Percentiles rank a stretch among this genome's conserved stretches.
These are phyloP conservation scores for Yponomeuta cagnagella DNA, from an alignment of 2,888 invertebrate species.

Conservation along the genomic window DNA sequence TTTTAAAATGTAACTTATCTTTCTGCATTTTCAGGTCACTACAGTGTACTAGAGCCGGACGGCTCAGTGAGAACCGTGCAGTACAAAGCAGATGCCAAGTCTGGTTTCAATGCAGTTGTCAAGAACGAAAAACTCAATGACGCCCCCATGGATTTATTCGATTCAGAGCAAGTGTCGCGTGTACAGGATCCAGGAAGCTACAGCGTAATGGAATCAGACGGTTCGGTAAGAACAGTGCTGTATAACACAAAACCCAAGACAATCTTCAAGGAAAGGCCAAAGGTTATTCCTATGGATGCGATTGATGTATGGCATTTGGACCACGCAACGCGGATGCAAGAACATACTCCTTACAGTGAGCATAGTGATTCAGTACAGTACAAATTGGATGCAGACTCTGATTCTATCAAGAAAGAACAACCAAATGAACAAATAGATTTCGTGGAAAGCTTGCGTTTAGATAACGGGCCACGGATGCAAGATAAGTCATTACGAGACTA, in stretches of 20 bases:
- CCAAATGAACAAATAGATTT: not conserved
- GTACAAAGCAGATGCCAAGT: slow-evolving; percentile 75
- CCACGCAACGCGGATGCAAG: not conserved
- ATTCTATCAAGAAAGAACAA: not conserved
- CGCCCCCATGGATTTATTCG: not conserved
- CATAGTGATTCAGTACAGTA: not conserved
- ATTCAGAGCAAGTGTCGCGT: not conserved
- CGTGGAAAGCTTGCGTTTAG: not conserved
- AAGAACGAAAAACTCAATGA: slow-evolving; percentile 32
- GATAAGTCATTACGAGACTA: slow-evolving; percentile 56
- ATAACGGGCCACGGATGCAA: slow-evolving; percentile 27
- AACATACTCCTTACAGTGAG: too few relatives aligned
- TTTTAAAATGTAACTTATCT: too few relatives aligned
- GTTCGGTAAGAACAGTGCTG: slow-evolving; percentile 76
- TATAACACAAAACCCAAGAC: slow-evolving; percentile 75
- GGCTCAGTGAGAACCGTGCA: slow-evolving; percentile 78
- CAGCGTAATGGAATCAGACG: slow-evolving; percentile 81
- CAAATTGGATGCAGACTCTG: not conserved
- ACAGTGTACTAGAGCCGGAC: slow-evolving; percentile 81
- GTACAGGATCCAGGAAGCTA: slow-evolving; percentile 67
- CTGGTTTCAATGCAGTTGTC: slow-evolving; percentile 75
- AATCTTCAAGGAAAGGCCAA: slow-evolving; percentile 62
- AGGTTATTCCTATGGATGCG: slow-evolving; percentile 23
- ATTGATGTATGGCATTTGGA: slow-evolving; percentile 14
- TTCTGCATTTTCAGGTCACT: slow-evolving; percentile 63